Evolutionary conservation across 2,888 invertebrate species (phyloP), one percentile per base, ranked within the genome.

Genomic region (Nemapogon koenigi): DNA sequence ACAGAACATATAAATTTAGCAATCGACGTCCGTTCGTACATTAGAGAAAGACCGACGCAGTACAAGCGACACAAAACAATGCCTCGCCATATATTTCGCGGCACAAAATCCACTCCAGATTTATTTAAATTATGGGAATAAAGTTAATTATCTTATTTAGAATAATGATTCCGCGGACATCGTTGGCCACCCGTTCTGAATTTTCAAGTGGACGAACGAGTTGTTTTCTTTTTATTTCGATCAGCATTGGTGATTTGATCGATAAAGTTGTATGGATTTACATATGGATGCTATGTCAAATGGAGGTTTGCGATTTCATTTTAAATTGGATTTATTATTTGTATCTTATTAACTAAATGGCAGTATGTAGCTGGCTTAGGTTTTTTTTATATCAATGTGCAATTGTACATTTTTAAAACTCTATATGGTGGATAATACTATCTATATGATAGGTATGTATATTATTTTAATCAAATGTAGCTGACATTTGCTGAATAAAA

Each of bases 311-410:
- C 28, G 62, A 56, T 51, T 55, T 68, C 64, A n/a, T 63, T 76
- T 75, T 76, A 75, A 78, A 76, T 76, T 73, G 75, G 67, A 78
- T 75, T 76, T 78, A 75, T 75, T 72, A 73, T 72, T 63, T n/a
- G n/a, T n/a, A n/a, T n/a, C n/a, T n/a, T n/a, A n/a, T n/a, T n/a
- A n/a, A n/a, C n/a, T n/a, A n/a, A n/a, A n/a, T n/a, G n/a, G n/a
- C n/a, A n/a, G n/a, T n/a, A n/a, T n/a, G n/a, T n/a, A n/a, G n/a
- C n/a, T n/a, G n/a, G n/a, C n/a, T n/a, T n/a, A n/a, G n/a, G n/a
- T n/a, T n/a, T n/a, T n/a, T n/a, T n/a, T n/a, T n/a, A n/a, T n/a
- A n/a, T n/a, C n/a, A n/a, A n/a, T n/a, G n/a, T n/a, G n/a, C n/a
- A n/a, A n/a, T n/a, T n/a, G n/a, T n/a, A n/a, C n/a, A n/a, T n/a